Evolutionary conservation across 2,113 vertebrate species (phyloP), one percentile per base, ranked within the genome.

Genomic region (Nestor notabilis): DNA sequence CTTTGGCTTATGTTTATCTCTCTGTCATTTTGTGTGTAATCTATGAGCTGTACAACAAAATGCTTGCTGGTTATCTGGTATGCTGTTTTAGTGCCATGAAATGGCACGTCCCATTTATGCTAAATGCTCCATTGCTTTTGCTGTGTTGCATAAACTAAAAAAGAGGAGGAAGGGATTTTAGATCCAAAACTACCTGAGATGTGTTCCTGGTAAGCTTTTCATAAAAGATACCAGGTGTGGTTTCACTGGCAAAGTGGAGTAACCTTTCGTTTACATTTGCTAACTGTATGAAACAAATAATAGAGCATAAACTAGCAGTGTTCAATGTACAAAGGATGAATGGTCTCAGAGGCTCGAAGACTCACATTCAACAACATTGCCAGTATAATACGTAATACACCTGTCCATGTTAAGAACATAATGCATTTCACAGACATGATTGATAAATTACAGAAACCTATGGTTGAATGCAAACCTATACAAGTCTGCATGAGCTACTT

Each of bases 1-100:
- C 19, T 94, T 90, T 90, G 85, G 28, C 46, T 61, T 93, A 3
- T 25, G 37, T 87, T 84, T 96, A 66, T 77, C 56, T 91, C 41
- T 74, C 7, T 84, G n/a, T 83, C 25, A 49, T 94, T 95, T n/a
- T 94, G n/a, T 25, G 2, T 90, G 43, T 94, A 82, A 83, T 64
- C 88, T 80, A 86, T 70, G 39, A 55, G 46, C 84, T 88, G 46
- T 88, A 71, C 37, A 88, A 35, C 41, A 69, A 61, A 90, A 83
- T 28, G 47, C 84, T 87, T 68, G 66, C 84, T 94, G 89, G 10
- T 89, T 93, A 81, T 89, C 78, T 83, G 78, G 39, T 94, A 68
- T 85, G 61, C 46, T 65, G 69, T 20, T 89, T 71, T 33, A 83
- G 83, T 44, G 17, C 66, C 0, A 4, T 61, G 66, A 72, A 90